Evolutionary conservation across 2,888 invertebrate genomes (phyloP), one percentile per base, ranked within the genome.

Genomic region (Elmis aenea): DNA sequence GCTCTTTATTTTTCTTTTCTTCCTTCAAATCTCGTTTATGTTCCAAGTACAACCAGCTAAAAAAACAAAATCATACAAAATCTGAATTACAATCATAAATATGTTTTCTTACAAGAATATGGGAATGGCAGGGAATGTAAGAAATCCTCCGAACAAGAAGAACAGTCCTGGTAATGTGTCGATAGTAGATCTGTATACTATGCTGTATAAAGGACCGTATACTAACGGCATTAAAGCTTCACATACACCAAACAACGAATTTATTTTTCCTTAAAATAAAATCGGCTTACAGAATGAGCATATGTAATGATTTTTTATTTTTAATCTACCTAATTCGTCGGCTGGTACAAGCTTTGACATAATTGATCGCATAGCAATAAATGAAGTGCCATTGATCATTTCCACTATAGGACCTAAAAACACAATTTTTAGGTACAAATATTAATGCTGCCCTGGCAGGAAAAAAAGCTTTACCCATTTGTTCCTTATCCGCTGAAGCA

Each of bases 281-380:
- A 27, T 27, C 13, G 10, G 9, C 13, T 12, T 26, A 12, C 9
- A 26, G 8, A 5, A 12, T 12, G 8, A 12, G 13, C 24, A 18
- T 18, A 5, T 5, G 18, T 18, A 26, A 11, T 12, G n/a, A 12
- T 9, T 24, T 24, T 25, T 13, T 18, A 6, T 21, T 8, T n/a
- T 24, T 2, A n/a, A 22, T 70, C 64, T 59, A 74, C 75, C 76
- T 45, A 75, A 63, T 69, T 77, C 76, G 44, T 75, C 72, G 2
- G 66, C 56, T 13, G 74, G 67, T 3, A 76, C 76, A 45, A 71
- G 66, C 51, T 77, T 77, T 0, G 74, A 71, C 1, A 73, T 74
- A 25, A 76, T 71, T 1, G 76, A 75, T 32, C 76, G 61, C 32
- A 77, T 67, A 1, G 75, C 74, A 10, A 75, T 75, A 15, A 75